Evolutionary conservation across 2,797 vertebrate species (phyloP), one percentile per base, ranked within the genome.

Genomic region (Holocentrus rufus): DNA sequence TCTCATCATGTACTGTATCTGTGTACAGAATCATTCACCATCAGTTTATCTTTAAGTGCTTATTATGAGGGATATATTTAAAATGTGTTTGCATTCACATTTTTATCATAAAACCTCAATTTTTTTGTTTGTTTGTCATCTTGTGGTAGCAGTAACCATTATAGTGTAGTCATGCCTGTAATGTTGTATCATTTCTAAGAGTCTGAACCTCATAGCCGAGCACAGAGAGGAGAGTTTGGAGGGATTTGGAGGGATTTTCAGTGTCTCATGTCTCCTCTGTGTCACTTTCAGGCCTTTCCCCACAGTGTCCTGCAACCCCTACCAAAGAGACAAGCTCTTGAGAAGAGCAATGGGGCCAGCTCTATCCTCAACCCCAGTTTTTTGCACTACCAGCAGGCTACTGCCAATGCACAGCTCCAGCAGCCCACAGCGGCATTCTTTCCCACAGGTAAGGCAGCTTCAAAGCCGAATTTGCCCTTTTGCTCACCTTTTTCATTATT

Each of bases 281-380:
- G 79, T 81, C 85, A 23, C 90, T 89, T 84, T 5, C 84, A 98
- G 97, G 95, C 91, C 85, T 98, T 97, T 86, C 96, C 96, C 80
- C 95, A 95, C 59, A 95, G 95, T 83, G 77, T 97, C 87, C 93
- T 98, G 88, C 96, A 97, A 63, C 94, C 95, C 76, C 93, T 98
- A 96, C 96, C 97, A 97, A 98, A 98, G 96, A 97, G 97, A 95
- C 94, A 89, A 93, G 96, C 96, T 87, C 94, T 97, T 88, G 97
- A 98, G 93, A 98, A 98, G 93, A 96, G 92, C 92, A 95, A 94
- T 86, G 96, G 96, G 82, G 90, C 96, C 93, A 94, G 92, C 90
- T 92, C 96, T 49, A 92, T 97, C 83, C 95, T 98, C 91, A 96
- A 92, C 83, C 96, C 95, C 88, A 96, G 94, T 91, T 94, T 97